Evolutionary conservation across 2,888 invertebrate genomes (phyloP).

Genomic region (Epistrophe grossulariae): DNA sequence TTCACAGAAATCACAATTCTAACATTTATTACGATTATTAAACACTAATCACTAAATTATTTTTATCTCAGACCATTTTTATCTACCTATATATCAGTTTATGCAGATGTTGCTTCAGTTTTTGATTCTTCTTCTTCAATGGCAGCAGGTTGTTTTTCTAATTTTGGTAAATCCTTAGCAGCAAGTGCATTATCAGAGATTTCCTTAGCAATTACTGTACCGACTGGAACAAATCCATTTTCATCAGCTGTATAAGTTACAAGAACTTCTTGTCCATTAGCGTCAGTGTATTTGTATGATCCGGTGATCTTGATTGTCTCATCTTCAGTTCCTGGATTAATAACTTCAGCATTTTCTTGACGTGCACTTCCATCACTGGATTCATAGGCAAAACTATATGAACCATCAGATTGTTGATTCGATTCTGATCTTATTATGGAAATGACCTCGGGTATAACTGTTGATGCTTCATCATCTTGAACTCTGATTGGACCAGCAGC

Average conservation of each 20-base stretch:
- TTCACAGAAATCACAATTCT: conserved; percentile 32
- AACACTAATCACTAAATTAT: not conserved
- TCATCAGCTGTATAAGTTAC: conserved; percentile 82
- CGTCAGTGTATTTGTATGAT: conserved; percentile 81
- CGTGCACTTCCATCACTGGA: conserved; percentile 81
- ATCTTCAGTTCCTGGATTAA: conserved; percentile 79
- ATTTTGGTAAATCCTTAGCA: conserved; percentile 78
- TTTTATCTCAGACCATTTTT: not conserved
- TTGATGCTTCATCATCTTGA: conserved; percentile 63
- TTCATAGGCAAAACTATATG: conserved; percentile 81
- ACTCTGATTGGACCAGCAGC: conserved; percentile 77
- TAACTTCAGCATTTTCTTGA: conserved; percentile 80
- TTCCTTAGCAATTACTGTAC: conserved; percentile 79
- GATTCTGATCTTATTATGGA: conserved; percentile 80
- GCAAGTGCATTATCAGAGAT: conserved; percentile 80
- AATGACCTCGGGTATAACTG: conserved; percentile 78
- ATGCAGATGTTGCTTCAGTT: conserved; percentile 1
- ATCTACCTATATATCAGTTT: not conserved
- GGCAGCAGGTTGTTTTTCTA: not conserved
- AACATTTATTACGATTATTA: not conserved
- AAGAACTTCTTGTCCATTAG: conserved; percentile 80
- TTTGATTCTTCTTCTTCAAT: not conserved
- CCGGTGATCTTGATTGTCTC: conserved; percentile 80
- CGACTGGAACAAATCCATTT: conserved; percentile 82
- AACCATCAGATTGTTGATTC: conserved; percentile 80